These are phyloP conservation scores for Dendrolimus pini DNA, from an alignment of 2,888 invertebrate species.

Conservation along the genomic window DNA sequence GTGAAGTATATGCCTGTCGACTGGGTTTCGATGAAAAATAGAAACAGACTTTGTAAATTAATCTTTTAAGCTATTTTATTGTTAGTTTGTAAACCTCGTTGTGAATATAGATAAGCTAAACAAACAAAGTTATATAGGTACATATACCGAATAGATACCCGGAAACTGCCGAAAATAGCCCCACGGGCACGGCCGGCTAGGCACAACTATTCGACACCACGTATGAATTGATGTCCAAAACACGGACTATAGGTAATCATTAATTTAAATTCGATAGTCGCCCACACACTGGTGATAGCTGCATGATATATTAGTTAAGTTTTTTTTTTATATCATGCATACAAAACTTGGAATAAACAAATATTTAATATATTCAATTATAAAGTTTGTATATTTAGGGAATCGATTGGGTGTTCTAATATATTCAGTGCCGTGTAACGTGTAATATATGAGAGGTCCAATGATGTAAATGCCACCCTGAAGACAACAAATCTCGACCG, in stretches of 20 bases:
- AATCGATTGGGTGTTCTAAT: constrained; percentile 1
- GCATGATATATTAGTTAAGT: constrained; percentile 46
- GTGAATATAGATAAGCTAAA: constrained; percentile 43
- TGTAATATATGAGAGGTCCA: constrained; percentile 50
- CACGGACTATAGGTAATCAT: constrained; percentile 54
- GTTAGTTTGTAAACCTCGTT: constrained; percentile 27
- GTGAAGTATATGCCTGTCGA: no score
- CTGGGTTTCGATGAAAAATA: no score
- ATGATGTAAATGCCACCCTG: constrained; percentile 66
- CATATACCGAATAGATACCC: constrained; percentile 32
- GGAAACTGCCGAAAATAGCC: constrained; percentile 58
- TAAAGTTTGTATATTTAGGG: constrained; percentile 5
- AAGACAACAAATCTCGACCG: constrained; percentile 60
- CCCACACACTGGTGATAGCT: constrained; percentile 49
- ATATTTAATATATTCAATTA: constrained; percentile 15
- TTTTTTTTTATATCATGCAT: constrained; percentile 22
- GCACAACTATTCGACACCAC: constrained; percentile 31
- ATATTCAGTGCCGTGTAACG: constrained; percentile 29
- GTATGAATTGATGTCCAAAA: constrained; percentile 41
- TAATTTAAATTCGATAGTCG: constrained; percentile 62
- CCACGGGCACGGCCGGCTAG: constrained; percentile 27
- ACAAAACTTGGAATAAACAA: constrained; percentile 18
- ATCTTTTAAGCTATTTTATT: constrained; percentile 29
- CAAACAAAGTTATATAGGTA: constrained; percentile 15
- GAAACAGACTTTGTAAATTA: constrained; percentile 8